phyloP scores from a whole-genome alignment of 2,113 vertebrate species.

The Calypte anna region DNA sequence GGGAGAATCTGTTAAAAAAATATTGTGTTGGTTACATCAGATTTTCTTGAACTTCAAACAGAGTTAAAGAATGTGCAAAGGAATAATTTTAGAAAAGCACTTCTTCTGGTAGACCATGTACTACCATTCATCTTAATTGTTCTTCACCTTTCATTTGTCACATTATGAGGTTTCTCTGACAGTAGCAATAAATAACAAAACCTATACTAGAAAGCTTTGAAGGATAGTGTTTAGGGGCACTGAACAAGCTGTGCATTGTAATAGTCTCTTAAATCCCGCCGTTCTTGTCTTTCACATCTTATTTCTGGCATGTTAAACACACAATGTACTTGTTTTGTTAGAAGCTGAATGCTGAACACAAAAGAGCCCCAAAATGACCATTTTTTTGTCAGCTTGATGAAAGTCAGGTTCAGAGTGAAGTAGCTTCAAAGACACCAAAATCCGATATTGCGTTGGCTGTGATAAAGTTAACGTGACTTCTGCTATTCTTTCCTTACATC shows the following conservation, averaged over 20 bases:
- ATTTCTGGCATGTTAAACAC: constrained; percentile 67
- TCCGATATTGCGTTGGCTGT: not conserved
- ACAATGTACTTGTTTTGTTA: constrained; percentile 73
- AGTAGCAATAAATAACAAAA: constrained; percentile 74
- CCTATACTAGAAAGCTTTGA: constrained; percentile 56
- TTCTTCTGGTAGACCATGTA: constrained; percentile 41
- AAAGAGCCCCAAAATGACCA: constrained; percentile 57
- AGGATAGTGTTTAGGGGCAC: constrained; percentile 62
- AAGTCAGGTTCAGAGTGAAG: constrained; percentile 48
- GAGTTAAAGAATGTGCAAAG: constrained; percentile 44
- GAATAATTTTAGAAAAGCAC: constrained; percentile 52
- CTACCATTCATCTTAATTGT: constrained; percentile 74
- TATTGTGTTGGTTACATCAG: constrained; percentile 13
- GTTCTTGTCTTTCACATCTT: constrained; percentile 70
- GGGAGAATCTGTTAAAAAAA: constrained; percentile 83
- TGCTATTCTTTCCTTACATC: constrained; percentile 59
- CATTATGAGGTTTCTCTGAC: constrained; percentile 65
- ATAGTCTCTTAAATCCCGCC: constrained; percentile 54
- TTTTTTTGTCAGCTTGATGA: constrained; percentile 64
- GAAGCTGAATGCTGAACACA: constrained; percentile 63
- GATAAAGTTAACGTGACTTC: constrained; percentile 50
- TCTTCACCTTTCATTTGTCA: constrained; percentile 72
- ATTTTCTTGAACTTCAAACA: constrained; percentile 44
- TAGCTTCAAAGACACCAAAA: constrained; percentile 39
- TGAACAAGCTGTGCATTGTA: constrained; percentile 72